phyloP scores from a whole-genome alignment of 2,113 vertebrate species.

The Murina feae region DNA sequence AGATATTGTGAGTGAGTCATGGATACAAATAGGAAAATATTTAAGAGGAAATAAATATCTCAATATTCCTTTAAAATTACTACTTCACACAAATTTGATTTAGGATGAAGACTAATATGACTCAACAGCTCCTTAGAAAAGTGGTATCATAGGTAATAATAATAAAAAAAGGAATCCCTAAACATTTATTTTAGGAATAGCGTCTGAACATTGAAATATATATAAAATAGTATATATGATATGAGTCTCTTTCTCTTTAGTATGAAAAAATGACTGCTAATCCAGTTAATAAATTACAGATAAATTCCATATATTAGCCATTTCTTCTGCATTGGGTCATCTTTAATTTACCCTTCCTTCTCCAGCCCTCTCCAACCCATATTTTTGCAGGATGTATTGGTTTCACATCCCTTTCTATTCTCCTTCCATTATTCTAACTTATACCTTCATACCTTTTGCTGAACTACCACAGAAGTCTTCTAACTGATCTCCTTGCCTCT shows the following conservation, averaged over 20 bases:
- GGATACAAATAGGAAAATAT: background rate
- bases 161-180: background rate
- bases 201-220: constrained; percentile 24
- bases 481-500: background rate
- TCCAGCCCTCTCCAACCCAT: too few relatives aligned
- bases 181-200: constrained; percentile 20
- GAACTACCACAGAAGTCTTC: background rate
- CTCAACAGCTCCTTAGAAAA: constrained; percentile 2
- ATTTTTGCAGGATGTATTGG: background rate
- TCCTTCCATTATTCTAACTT: background rate
- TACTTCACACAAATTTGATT: constrained; percentile 16
- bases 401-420: background rate
- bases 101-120: background rate
- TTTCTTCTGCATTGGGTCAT: background rate
- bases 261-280: background rate
- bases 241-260: background rate
- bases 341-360: background rate
- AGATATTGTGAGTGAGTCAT: background rate
- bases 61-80: background rate
- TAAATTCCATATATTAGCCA: background rate
- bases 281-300: background rate
- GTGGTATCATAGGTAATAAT: background rate
- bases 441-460: background rate
- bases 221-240: background rate
- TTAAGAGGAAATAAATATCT: constrained; percentile 33